A percentile compares a stretch with the other conserved stretches of the same genome.
These are phyloP conservation scores for Ochropleura plecta DNA, from an alignment of 2,888 invertebrate genomes.

Conservation along the genomic window DNA sequence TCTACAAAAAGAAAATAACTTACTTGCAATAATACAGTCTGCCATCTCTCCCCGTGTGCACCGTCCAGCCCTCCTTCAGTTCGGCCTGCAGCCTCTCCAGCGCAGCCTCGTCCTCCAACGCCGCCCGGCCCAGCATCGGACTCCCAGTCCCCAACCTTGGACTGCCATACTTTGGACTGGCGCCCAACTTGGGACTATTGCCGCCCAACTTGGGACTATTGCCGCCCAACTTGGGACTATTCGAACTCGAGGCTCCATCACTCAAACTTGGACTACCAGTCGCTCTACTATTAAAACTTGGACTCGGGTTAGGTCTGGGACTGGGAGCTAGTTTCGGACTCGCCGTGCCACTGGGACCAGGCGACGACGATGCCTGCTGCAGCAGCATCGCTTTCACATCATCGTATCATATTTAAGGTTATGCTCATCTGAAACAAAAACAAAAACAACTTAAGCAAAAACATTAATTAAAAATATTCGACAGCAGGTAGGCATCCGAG, in stretches of 20 bases:
- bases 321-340: constrained; percentile 83
- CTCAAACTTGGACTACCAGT: constrained; percentile 78
- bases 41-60: constrained; percentile 94
- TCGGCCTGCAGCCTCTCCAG: constrained; percentile 91
- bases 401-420: constrained; percentile 81
- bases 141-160: constrained; percentile 87
- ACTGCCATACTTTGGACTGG: constrained; percentile 85
- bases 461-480: constrained; percentile 50
- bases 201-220: constrained; percentile 70
- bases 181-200: constrained; percentile 77
- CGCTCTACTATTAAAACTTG: constrained; percentile 68
- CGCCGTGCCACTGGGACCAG: constrained; percentile 89
- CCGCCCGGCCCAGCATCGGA: constrained; percentile 75
- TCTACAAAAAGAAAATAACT: constrained; percentile 79
- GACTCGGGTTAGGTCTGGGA: constrained; percentile 77
- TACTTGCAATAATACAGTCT: constrained; percentile 98
- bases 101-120: constrained; percentile 83
- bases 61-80: constrained; percentile 94
- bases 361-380: constrained; percentile 88
- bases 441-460: constrained; percentile 46
- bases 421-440: constrained; percentile 77
- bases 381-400: constrained; percentile 89
- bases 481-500: constrained; percentile 49
- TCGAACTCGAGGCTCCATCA: constrained; percentile 75
- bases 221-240: constrained; percentile 70